phyloP scores from a whole-genome alignment of 1,140 invertebrate species.

The Metaphire vulgaris region DNA sequence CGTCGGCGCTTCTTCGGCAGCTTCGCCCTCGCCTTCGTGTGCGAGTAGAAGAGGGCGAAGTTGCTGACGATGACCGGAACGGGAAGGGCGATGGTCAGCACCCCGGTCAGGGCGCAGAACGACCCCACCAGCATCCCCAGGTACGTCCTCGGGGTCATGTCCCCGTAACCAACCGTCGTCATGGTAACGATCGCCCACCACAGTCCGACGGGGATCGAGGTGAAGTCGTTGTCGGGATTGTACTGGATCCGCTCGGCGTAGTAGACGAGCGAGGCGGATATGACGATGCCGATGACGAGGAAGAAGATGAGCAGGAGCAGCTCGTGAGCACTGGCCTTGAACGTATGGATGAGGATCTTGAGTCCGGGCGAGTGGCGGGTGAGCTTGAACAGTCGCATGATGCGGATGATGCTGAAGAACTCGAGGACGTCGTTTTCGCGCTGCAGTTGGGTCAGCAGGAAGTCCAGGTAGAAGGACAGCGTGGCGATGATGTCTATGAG shows the following conservation, averaged over 20 bases:
- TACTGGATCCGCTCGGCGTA: constrained; percentile 93
- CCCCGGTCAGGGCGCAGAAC: constrained; percentile 78
- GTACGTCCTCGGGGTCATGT: constrained; percentile 84
- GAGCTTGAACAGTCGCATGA: constrained; percentile 95
- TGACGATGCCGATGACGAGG: constrained; percentile 75
- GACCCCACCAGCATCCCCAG: constrained; percentile 64
- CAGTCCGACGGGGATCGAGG: constrained; percentile 70
- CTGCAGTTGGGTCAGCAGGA: constrained; percentile 70
- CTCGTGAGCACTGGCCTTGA: constrained; percentile 95
- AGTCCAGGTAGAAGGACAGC: constrained; percentile 92
- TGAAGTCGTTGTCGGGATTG: constrained; percentile 96
- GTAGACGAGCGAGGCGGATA: constrained; percentile 98
- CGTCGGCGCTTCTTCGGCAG: constrained; percentile 75
- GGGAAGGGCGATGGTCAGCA: constrained; percentile 81
- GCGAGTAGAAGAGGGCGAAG: constrained; percentile 88
- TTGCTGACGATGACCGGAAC: constrained; percentile 90
- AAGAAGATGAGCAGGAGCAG: constrained; percentile 70
- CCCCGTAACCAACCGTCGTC: constrained; percentile 67
- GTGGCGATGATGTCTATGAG: constrained; percentile 88
- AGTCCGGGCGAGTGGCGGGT: constrained; percentile 71
- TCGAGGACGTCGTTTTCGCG: constrained; percentile 85
- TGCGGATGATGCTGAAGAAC: constrained; percentile 97
- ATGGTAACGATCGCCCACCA: constrained; percentile 58
- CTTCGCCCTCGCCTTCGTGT: constrained; percentile 82
- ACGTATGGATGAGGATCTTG: constrained; percentile 96